Base-by-base conservation (phyloP, 2,797 vertebrate species). In the Ctenopoma kingsleyae region DNA sequence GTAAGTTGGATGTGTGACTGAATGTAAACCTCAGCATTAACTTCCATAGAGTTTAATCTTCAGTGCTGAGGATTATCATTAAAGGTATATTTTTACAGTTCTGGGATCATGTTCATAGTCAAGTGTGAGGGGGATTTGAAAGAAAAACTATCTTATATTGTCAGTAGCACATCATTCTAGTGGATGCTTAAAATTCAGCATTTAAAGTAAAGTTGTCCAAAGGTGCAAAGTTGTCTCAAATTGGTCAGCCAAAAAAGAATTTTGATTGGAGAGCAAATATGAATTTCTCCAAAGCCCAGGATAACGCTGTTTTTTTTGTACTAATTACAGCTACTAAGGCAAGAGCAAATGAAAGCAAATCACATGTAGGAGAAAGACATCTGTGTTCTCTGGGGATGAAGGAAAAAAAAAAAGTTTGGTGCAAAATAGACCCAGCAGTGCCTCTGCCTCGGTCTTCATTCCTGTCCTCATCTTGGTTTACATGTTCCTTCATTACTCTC, bases 321-420 rank as follows among this genome's bases (percentile, higher is more conserved):
- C 25, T 27, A 27, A 27, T 27, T 27, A 27, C 25, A 27, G 30
- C 7, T 43, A 8, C 15, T 71, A 8, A 71, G 54, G 73, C 75
- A 62, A 71, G 46, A 82, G 57, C 46, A 87, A 82, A 88, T 53
- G 67, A 46, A 74, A 36, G 41, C 53, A 63, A 66, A 51, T 84
- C 82, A 74, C 80, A 82, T 83, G 74, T 60, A 78, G 44, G 35
- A 69, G 65, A 63, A 71, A 75, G 53, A 62, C 38, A 22, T n/a
- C 20, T 51, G 54, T 79, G 71, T 90, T 86, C 50, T 57, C 71
- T 50, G 53, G 55, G 30, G 30, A 9, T 32, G 8, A 32, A 32
- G 59, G 84, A 22, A 64, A 55, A 58, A 81, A 69, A 81, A 84
- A 74, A 82, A 32, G 51, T 3, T 57, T 85, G 53, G 60, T 58